phyloP scores from a whole-genome alignment of 2,113 vertebrate species.

The Saguinus midas region DNA sequence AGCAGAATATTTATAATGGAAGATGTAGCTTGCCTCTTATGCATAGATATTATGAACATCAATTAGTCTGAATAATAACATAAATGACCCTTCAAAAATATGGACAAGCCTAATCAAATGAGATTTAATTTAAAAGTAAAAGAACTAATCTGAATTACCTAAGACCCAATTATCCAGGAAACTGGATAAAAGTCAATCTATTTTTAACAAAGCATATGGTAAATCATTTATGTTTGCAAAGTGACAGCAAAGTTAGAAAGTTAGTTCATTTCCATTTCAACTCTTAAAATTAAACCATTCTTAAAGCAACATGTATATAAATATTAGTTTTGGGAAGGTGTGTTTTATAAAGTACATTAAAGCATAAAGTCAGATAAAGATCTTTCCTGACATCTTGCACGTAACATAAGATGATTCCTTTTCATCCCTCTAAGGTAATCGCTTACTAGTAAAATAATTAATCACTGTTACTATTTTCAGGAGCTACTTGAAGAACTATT shows the following conservation, averaged over 20 bases:
- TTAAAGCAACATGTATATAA: neutral
- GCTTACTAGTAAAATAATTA: neutral
- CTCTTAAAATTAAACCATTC: neutral
- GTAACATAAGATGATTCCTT: neutral
- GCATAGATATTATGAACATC: neutral
- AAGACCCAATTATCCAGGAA: neutral
- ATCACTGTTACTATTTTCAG: neutral
- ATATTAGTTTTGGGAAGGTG: neutral
- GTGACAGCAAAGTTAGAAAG: neutral
- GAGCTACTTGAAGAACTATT: neutral
- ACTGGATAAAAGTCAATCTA: neutral
- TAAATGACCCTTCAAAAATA: neutral
- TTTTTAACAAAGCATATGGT: neutral
- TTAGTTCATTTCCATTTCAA: neutral
- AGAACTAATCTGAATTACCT: neutral
- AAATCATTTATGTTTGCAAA: neutral
- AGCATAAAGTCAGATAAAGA: too few relatives aligned
- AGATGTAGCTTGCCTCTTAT: neutral
- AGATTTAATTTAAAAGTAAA: slow-evolving; percentile 34
- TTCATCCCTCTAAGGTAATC: neutral
- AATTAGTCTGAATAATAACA: slow-evolving; percentile 4
- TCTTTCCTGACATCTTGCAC: neutral
- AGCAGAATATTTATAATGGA: neutral
- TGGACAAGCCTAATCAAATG: neutral
- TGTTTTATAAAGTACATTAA: neutral